Base-by-base conservation (phyloP, 2,113 vertebrate genomes). In the Poecilia latipinna region DNA sequence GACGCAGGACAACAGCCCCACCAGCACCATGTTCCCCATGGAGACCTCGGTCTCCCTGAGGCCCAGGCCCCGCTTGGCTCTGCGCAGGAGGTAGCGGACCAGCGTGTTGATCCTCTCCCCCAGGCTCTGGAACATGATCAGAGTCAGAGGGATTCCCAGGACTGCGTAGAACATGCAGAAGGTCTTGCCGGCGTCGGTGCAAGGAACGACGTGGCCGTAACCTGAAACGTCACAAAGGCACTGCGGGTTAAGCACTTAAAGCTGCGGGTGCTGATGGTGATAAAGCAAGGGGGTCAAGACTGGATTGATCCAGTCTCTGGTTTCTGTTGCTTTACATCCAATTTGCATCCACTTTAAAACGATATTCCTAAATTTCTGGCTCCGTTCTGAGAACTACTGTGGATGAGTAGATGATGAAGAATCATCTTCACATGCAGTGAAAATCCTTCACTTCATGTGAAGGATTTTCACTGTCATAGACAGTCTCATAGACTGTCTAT, bases 111-210 rank as follows among this genome's bases (percentile, higher is more conserved):
- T 96, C 77, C 96, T 95, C 82, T 98, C 96, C 0, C 96, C 97
- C 86, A 97, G 88, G 86, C 96, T 96, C 91, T 98, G 97, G 94
- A 97, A 98, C 95, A 97, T 97, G 83, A 98, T 95, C 85, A 98
- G 91, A 0, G 95, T 96, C 82, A 98, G 94, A 31, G 96, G 97
- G 77, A 97, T 98, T 75, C 95, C 97, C 88, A 98, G 82, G 72
- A 96, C 93, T 0, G 95, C 97, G 0, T 97, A 97, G 88, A 97
- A 95, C 95, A 97, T 96, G 79, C 97, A 98, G 94, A 98, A 98
- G 12, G 95, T 94, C 86, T 97, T 97, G 72, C 96, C 96, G 0
- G 95, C 95, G 0, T 96, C 96, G 0, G 97, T 97, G 71, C 96
- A 94, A 0, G 95, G 96, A 4, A 95, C 94, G 0, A 94, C 93